Evolutionary conservation across 2,888 invertebrate genomes (phyloP).

Genomic region (Oithona nana): DNA sequence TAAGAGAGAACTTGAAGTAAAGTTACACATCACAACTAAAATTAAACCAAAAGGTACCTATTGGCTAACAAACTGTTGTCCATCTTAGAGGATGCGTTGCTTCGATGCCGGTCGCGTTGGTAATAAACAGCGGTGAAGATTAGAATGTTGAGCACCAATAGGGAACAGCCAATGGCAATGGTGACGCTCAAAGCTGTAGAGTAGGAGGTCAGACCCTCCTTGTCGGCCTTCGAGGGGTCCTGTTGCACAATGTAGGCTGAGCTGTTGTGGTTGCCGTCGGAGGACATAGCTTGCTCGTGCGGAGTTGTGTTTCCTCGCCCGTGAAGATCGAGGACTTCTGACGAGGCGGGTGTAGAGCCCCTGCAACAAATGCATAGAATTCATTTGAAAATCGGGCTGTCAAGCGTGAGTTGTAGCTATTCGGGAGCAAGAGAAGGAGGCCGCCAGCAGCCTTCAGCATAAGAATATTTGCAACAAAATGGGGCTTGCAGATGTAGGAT

Average conservation of each 20-base stretch:
- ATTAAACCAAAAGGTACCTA: too few species aligned
- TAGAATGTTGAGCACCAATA: constrained; percentile 72
- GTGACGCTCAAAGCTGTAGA: constrained; percentile 78
- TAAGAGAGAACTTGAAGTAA: not conserved
- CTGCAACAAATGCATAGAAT: too few species aligned
- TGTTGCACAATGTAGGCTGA: not conserved
- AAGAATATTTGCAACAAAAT: too few species aligned
- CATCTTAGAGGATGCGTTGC: not conserved
- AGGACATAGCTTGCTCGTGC: not conserved
- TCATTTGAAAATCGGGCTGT: too few species aligned
- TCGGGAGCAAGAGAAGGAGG: too few species aligned
- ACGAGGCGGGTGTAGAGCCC: constrained; percentile 17
- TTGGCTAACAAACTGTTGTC: not conserved
- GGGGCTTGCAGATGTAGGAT: too few species aligned
- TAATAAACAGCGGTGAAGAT: constrained; percentile 90
- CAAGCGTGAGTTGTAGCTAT: too few species aligned
- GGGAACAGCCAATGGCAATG: constrained; percentile 79
- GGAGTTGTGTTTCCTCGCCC: not conserved
- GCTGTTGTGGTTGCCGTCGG: not conserved
- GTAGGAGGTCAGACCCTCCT: constrained; percentile 53
- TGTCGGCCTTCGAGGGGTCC: not conserved
- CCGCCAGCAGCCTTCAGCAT: too few species aligned
- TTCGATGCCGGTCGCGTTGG: constrained; percentile 33
- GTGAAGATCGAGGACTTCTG: constrained; percentile 6
- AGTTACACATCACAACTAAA: too few species aligned